Evolutionary conservation across 64 coral and sea anemone species (phyloP), one percentile per base, ranked within the genome.

Genomic region (Stichodactyla mertensii): DNA sequence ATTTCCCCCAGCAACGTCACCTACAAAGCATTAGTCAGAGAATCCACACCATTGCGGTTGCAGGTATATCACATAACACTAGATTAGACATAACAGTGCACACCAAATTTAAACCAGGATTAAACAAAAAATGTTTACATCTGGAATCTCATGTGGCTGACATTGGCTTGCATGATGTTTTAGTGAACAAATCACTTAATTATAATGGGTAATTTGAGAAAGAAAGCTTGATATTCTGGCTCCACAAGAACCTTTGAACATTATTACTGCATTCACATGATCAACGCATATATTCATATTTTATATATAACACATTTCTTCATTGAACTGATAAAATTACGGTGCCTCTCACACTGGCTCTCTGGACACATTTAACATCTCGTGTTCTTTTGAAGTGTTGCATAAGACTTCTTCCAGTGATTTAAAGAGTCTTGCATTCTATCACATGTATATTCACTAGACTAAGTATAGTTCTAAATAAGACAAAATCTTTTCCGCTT

Each of bases 401-500:
- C 36, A 45, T 45, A 58, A 58, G 56, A 58, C 56, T 31, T 12
- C 69, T 74, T 13, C 10, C 69, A 74, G 69, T 4, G 16, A 11
- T 36, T 74, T 45, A 45, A 45, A 45, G 69, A 74, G 24, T 74
- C 24, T 31, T 74, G 26, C 27, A 74, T 74, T 74, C 24, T 74
- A 12, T 12, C 27, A 74, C 23, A 22, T 70, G 23, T 64, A 12
- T 66, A 66, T 66, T 66, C 20, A 74, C 69, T 74, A 74, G 22
- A 23, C 24, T 10, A 27, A 74, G 69, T 23, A 31, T 13, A 14
- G 8, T 11, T 74, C 69, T 74, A 74, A 74, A 74, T 74, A 28
- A 74, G 69, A 10, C 89, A 91, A 45, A 86, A 92, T 71, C 23
- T 78, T 81, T 51, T 92, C 9, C 52, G 52, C 51, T 36, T 77